Evolutionary conservation across 2,797 vertebrate genomes (phyloP).

Genomic region (Lithobates sylvaticus): DNA sequence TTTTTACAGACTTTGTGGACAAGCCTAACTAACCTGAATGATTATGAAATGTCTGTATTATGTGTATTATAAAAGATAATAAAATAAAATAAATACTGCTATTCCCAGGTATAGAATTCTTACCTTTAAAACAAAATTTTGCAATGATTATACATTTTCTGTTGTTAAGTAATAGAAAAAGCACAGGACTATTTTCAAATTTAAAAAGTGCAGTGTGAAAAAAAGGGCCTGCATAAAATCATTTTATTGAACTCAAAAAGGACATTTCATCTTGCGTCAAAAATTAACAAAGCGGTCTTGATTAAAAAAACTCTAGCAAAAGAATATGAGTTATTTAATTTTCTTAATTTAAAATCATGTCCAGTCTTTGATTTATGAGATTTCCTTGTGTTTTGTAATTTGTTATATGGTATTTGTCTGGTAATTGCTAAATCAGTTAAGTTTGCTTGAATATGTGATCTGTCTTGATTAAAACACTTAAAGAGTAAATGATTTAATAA

Average conservation of each 20-base stretch:
- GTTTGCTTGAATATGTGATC: slow-evolving; percentile 71
- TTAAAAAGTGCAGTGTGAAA: neutral
- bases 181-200: neutral
- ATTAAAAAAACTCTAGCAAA: neutral
- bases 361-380: slow-evolving; percentile 65
- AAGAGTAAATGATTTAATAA: slow-evolving; percentile 67
- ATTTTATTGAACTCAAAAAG: neutral
- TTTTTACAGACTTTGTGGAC: too few relatives aligned
- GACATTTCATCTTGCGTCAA: neutral
- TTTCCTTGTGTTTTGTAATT: slow-evolving; percentile 72
- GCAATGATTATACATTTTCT: neutral
- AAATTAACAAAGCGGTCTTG: neutral
- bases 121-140: neutral
- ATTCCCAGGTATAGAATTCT: neutral
- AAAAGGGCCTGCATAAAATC: too few relatives aligned
- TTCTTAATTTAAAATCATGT: slow-evolving; percentile 60
- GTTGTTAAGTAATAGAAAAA: too few relatives aligned
- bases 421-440: slow-evolving; percentile 76
- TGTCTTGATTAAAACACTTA: slow-evolving; percentile 74
- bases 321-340: neutral
- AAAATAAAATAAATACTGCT: too few relatives aligned
- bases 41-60: too few relatives aligned
- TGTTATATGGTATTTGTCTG: slow-evolving; percentile 72
- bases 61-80: too few relatives aligned
- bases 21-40: too few relatives aligned